phyloP scores from a whole-genome alignment of 2,888 invertebrate genomes.

The Melinaea menophilus region DNA sequence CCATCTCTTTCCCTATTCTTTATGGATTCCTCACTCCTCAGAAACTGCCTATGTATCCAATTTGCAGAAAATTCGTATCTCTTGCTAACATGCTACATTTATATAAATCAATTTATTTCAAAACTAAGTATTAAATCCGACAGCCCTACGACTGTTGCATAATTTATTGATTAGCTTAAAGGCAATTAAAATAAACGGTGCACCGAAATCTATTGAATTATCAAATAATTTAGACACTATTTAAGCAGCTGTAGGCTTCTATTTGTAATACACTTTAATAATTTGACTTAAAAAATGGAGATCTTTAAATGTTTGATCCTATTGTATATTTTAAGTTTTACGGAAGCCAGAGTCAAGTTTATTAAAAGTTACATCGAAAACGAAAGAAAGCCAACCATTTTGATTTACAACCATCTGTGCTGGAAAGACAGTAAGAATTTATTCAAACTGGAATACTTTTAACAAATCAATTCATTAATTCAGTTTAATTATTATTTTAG shows the following conservation, averaged over 20 bases:
- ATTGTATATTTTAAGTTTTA: conserved; percentile 1
- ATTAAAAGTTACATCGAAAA: conserved; percentile 47
- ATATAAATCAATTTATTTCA: not conserved
- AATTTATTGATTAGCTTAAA: not conserved
- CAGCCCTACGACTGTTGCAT: not conserved
- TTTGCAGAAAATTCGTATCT: too few species aligned
- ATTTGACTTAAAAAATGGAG: not conserved
- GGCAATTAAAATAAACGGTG: conserved; percentile 1
- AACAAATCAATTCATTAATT: too few species aligned
- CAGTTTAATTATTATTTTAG: conserved; percentile 33
- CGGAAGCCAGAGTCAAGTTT: conserved; percentile 34
- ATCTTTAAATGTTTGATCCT: not conserved
- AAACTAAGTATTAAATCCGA: not conserved
- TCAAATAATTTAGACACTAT: not conserved
- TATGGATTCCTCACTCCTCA: too few species aligned
- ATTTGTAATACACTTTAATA: not conserved
- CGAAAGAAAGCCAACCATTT: conserved; percentile 48
- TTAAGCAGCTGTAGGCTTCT: not conserved
- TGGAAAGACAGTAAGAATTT: conserved; percentile 50
- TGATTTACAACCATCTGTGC: conserved; percentile 45
- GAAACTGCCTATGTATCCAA: too few species aligned
- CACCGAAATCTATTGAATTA: not conserved
- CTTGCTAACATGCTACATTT: not conserved
- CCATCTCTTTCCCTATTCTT: too few species aligned
- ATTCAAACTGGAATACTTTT: too few species aligned